These are phyloP conservation scores for Pogona vitticeps DNA, from an alignment of 2,113 vertebrate genomes.

Conservation along the genomic window DNA sequence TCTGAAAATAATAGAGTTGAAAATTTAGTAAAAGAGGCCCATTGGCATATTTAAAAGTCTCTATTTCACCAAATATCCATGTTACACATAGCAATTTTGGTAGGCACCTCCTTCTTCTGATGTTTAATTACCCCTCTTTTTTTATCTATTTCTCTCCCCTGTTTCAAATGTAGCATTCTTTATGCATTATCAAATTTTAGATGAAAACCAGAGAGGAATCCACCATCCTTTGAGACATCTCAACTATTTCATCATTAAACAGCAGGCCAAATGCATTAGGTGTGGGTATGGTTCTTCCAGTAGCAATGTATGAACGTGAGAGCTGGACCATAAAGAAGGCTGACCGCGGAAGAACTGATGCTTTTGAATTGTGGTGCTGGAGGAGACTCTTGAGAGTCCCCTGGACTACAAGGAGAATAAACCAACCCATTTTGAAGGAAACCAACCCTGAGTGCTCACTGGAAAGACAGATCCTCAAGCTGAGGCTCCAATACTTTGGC, in stretches of 20 bases:
- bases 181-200: background rate
- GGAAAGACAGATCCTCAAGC: no score
- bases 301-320: no score
- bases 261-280: constrained; percentile 35
- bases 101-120: background rate
- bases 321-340: no score
- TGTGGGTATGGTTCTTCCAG: no score
- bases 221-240: constrained; percentile 29
- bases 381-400: no score
- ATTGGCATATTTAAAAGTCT: background rate
- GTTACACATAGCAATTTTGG: constrained; percentile 28
- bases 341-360: no score
- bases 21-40: background rate
- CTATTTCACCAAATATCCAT: constrained; percentile 23
- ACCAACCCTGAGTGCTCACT: no score
- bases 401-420: no score
- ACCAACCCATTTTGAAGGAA: no score
- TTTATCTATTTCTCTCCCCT: background rate
- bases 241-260: constrained; percentile 36
- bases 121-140: background rate
- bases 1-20: background rate
- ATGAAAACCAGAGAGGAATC: constrained; percentile 32
- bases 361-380: no score
- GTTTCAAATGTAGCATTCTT: background rate
- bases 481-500: no score